A percentile compares a stretch with the other conserved stretches of the same genome.
Evolutionary conservation across 2,888 invertebrate genomes (phyloP).

Genomic region (Conus canariensis): DNA sequence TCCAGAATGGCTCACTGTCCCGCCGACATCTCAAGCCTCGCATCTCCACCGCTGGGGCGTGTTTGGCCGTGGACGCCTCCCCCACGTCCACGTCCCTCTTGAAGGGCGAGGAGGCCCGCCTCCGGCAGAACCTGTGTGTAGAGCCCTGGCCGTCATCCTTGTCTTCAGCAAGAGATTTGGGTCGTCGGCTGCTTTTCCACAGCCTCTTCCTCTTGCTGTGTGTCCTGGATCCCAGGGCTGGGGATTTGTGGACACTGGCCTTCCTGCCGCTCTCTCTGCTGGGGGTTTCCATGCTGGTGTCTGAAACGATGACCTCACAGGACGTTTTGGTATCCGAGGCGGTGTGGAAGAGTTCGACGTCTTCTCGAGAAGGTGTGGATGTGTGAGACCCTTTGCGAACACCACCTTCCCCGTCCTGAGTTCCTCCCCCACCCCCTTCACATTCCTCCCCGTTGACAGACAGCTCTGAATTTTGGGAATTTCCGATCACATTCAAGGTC

Average conservation of each 20-base stretch:
- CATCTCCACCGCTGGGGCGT: neutral
- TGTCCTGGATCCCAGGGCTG: neutral
- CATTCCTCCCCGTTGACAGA: neutral
- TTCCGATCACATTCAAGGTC: neutral
- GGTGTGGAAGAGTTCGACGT: neutral
- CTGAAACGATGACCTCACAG: neutral
- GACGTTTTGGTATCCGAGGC: neutral
- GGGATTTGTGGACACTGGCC: neutral
- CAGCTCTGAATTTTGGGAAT: neutral
- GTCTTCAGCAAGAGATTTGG: slow-evolving; percentile 23
- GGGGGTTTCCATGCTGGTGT: neutral
- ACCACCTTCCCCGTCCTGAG: neutral
- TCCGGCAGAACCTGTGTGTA: neutral
- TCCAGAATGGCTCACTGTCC: neutral
- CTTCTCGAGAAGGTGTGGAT: neutral
- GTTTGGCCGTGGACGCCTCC: neutral
- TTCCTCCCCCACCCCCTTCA: neutral
- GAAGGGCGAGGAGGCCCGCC: slow-evolving; percentile 8
- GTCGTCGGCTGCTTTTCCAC: slow-evolving; percentile 41
- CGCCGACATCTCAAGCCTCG: neutral
- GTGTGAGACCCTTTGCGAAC: neutral
- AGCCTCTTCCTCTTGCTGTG: slow-evolving; percentile 3
- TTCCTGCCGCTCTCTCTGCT: neutral
- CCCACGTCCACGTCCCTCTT: neutral
- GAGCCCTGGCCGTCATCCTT: neutral